Evolutionary conservation across 64 coral and sea anemone genomes (phyloP).

Genomic region (Dendronephthya gigantea): DNA sequence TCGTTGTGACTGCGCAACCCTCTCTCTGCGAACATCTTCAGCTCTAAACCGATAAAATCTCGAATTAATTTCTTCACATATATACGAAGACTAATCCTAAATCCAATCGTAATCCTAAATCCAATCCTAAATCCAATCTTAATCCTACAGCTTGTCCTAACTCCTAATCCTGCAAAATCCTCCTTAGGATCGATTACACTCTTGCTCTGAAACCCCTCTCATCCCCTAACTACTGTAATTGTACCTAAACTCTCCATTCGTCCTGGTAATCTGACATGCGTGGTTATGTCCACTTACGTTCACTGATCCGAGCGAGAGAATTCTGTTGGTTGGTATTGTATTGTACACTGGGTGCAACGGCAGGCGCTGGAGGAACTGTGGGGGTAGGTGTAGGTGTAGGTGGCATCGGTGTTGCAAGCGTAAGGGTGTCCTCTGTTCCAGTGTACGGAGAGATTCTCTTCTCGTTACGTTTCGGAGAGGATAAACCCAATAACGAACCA

Average conservation of each 20-base stretch:
- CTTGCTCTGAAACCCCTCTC: no score
- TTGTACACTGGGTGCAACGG: background rate
- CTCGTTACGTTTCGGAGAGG: background rate
- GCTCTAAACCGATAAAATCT: conserved; percentile 33
- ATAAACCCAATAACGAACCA: background rate
- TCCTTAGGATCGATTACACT: no score
- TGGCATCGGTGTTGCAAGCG: background rate
- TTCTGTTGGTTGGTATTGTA: background rate
- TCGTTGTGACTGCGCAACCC: conserved; percentile 65
- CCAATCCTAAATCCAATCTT: background rate
- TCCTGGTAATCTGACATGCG: background rate
- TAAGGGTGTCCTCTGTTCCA: background rate
- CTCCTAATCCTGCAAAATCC: background rate
- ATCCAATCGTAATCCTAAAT: no score
- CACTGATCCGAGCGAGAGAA: background rate
- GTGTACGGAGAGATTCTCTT: conserved; percentile 5
- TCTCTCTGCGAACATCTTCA: conserved; percentile 76
- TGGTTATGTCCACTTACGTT: background rate
- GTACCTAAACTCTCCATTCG: no score
- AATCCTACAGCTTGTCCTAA: background rate
- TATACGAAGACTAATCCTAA: background rate
- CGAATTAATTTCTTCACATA: background rate
- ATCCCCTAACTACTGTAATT: no score
- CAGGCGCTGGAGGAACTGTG: background rate
- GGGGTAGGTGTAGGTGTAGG: background rate